phyloP scores from a whole-genome alignment of 2,888 invertebrate genomes.

The Aproaerema taeniolella region DNA sequence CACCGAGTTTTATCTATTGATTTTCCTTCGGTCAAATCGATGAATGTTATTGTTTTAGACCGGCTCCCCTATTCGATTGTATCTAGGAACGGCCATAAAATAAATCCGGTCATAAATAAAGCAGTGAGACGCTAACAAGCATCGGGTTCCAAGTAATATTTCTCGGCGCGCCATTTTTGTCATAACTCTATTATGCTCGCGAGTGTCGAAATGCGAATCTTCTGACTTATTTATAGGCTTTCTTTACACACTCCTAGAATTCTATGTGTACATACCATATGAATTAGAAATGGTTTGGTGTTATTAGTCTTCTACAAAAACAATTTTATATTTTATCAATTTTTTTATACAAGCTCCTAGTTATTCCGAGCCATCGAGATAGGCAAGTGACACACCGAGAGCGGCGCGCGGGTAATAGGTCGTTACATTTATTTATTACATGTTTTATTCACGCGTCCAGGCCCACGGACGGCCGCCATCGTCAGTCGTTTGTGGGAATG shows the following conservation, averaged over 20 bases:
- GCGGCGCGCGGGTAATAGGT: slow-evolving; percentile 32
- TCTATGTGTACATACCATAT: slow-evolving; percentile 5
- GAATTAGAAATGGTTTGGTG: too few species aligned
- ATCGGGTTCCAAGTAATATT: slow-evolving; percentile 73
- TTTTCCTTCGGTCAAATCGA: slow-evolving; percentile 27
- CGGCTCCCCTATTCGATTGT: slow-evolving; percentile 51
- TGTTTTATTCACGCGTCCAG: slow-evolving; percentile 59
- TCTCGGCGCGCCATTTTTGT: slow-evolving; percentile 71
- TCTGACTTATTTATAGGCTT: slow-evolving; percentile 49
- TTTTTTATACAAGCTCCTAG: too few species aligned
- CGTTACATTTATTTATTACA: slow-evolving; percentile 64
- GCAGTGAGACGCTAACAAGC: slow-evolving; percentile 73
- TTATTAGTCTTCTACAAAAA: too few species aligned
- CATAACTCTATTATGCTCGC: slow-evolving; percentile 70
- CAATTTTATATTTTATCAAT: too few species aligned
- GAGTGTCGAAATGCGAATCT: slow-evolving; percentile 68
- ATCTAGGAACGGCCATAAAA: slow-evolving; percentile 67
- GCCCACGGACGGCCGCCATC: slow-evolving; percentile 13
- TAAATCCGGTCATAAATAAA: slow-evolving; percentile 78
- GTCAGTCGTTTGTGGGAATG: slow-evolving; percentile 22
- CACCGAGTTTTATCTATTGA: background rate
- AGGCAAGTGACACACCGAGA: background rate
- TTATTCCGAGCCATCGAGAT: too few species aligned
- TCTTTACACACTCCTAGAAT: slow-evolving; percentile 9
- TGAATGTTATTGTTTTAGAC: slow-evolving; percentile 45